These are phyloP conservation scores for Bombus difficillimus DNA, from an alignment of 1,140 invertebrate genomes.

Conservation along the genomic window DNA sequence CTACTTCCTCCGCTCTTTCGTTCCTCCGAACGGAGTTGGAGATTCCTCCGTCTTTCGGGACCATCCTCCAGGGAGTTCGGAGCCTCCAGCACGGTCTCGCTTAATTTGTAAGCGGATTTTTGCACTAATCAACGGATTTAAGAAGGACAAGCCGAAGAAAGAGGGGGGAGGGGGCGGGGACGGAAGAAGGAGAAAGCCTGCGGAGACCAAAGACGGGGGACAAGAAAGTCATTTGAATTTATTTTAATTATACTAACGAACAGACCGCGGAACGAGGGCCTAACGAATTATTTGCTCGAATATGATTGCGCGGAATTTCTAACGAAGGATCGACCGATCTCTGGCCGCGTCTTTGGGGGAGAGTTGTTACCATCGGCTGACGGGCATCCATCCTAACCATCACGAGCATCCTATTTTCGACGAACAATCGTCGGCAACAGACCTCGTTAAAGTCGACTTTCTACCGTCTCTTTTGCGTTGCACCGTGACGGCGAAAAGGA, in stretches of 20 bases:
- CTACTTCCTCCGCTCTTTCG: background rate
- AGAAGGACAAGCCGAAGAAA: constrained; percentile 67
- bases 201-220: constrained; percentile 74
- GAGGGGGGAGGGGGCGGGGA: constrained; percentile 26
- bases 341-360: constrained; percentile 39
- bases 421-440: background rate
- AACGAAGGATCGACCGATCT: constrained; percentile 77
- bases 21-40: background rate
- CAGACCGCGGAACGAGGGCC: constrained; percentile 71
- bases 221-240: constrained; percentile 83
- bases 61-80: constrained; percentile 50
- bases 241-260: constrained; percentile 83
- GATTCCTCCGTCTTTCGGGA: constrained; percentile 14
- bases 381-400: background rate
- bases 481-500: background rate
- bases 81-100: constrained; percentile 74
- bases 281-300: constrained; percentile 82
- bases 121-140: constrained; percentile 83
- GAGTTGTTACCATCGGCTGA: constrained; percentile 2
- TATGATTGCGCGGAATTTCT: constrained; percentile 80
- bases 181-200: constrained; percentile 41
- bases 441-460: constrained; percentile 11
- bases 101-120: constrained; percentile 83
- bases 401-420: background rate
- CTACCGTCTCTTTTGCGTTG: background rate